Conservation (phyloP, 2,797 vertebrate species). For the Trichosurus vulpecula region DNA sequence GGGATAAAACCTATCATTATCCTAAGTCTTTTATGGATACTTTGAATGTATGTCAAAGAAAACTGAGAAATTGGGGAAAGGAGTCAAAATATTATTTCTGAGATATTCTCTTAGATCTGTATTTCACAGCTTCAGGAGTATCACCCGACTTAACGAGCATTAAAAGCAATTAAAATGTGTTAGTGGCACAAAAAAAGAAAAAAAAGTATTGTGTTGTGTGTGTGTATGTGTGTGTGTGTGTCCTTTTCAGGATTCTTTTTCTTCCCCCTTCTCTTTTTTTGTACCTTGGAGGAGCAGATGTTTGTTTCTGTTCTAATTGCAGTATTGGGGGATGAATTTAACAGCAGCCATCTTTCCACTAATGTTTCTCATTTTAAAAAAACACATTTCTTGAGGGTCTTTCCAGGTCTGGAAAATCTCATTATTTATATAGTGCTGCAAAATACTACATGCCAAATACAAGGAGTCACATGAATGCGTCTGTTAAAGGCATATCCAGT, state of each 20-base stretch:
- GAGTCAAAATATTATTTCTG: background rate
- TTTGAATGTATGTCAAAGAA: slow-evolving; percentile 41
- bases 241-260: background rate
- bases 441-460: background rate
- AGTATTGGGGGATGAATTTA: slow-evolving; percentile 23
- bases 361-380: background rate
- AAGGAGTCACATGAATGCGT: background rate
- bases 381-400: background rate
- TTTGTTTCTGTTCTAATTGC: background rate
- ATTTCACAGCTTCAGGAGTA: slow-evolving; percentile 10
- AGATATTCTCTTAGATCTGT: slow-evolving; percentile 9
- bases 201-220: no score
- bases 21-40: background rate
- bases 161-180: slow-evolving; percentile 24
- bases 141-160: slow-evolving; percentile 31
- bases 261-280: background rate
- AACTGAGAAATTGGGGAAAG: slow-evolving; percentile 19
- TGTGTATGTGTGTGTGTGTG: background rate
- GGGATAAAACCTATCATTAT: background rate
- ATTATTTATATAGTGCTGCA: background rate
- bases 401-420: background rate
- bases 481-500: background rate
- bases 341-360: background rate
- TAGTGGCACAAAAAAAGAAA: background rate
- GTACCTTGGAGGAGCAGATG: background rate